Base-by-base conservation (phyloP, 1,140 invertebrate genomes). In the Drosophila bocqueti region DNA sequence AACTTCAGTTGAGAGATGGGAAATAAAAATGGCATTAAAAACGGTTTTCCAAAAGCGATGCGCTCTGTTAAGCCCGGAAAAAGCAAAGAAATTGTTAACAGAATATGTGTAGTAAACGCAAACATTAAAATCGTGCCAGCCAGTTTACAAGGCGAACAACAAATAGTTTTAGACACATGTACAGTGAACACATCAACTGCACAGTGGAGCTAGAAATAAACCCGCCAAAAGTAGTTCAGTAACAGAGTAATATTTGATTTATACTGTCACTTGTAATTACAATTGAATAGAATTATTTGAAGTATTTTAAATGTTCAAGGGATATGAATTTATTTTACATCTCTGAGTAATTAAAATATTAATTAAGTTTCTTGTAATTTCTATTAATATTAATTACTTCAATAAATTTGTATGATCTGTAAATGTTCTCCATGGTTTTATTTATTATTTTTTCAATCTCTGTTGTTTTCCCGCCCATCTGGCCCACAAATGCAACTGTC, bases 61-160 rank as follows among this genome's bases (percentile, higher is more conserved):
- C 82, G 82, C 85, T 90, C 85, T 90, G 81, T 90, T 90, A 90
- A 90, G 47, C 65, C 43, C 65, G 38, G 24, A 65, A 62, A 66
- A 66, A 61, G 52, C 76, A 65, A 87, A 76, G 62, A 87, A 87
- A 87, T 90, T 78, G 68, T 81, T 84, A 74, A 81, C 66, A 78
- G 46, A 68, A 72, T 68, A 36, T 69, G 49, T 50, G 67, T 47
- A 34, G 55, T 50, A 42, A 50, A 40, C 59, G 68, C 65, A 83
- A 55, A 57, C 59, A 59, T 46, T 47, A 79, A 69, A 85, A 85
- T 73, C 78, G 72, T 57, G 64, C 74, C 68, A 68, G 80, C 54
- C 36, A 21, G 54, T 57, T 59, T 81, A 81, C 74, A 64, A 78
- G 80, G 49, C 55, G 40, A 78, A 45, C 63, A 73, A 76, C 76